Conservation (phyloP, 2,113 vertebrate species). For the Halcyon malimbica region DNA sequence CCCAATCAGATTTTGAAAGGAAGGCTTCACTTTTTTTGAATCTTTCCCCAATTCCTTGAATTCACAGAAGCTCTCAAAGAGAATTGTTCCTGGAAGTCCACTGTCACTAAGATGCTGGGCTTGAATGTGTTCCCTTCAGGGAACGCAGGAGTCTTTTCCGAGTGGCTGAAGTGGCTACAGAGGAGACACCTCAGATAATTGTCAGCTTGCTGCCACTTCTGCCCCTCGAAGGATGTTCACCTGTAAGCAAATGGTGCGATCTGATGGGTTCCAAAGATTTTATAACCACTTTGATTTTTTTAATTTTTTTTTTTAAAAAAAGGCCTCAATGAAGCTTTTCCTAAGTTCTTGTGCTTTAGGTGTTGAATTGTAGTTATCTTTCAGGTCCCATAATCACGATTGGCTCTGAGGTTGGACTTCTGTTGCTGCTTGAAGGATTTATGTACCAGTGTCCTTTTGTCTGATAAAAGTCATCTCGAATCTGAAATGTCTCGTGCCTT, state of each 20-base stretch:
- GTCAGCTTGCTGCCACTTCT: not conserved
- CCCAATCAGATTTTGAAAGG: not conserved
- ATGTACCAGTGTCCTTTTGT: not conserved
- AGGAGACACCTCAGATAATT: not conserved
- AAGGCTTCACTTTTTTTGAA: not conserved
- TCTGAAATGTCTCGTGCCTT: not conserved
- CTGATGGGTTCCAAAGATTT: not conserved
- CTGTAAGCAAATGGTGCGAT: not conserved
- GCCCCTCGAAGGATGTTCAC: not conserved
- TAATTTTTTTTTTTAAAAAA: not conserved
- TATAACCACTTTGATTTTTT: fast-evolving
- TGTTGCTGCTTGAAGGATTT: not conserved
- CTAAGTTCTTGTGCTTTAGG: not conserved
- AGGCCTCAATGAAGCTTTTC: not conserved
- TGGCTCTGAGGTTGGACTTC: not conserved
- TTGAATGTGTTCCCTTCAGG: not conserved
- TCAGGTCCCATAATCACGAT: not conserved
- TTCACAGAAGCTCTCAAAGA: not conserved
- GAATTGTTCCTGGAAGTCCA: not conserved
- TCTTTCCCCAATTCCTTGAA: not conserved
- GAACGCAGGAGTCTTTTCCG: not conserved
- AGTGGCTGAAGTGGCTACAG: not conserved
- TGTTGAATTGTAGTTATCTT: not conserved
- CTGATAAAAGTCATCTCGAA: not conserved
- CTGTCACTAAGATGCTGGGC: not conserved